These are phyloP conservation scores for Vulpes lagopus DNA, from an alignment of 2,113 vertebrate genomes.

Conservation along the genomic window DNA sequence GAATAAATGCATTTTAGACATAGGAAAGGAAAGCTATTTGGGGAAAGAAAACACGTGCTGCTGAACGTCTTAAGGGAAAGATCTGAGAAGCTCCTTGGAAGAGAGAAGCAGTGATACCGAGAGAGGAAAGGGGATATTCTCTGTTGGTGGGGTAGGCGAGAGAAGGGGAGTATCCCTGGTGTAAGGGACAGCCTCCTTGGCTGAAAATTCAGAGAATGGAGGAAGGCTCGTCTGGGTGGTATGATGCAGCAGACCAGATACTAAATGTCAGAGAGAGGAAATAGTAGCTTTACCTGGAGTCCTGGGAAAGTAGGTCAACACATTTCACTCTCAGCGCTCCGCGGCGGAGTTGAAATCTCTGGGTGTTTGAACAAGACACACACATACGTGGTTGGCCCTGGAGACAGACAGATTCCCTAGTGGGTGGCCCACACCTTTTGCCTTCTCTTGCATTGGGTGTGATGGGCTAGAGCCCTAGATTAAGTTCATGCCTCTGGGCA, in stretches of 20 bases:
- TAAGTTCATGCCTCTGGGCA: constrained; percentile 71
- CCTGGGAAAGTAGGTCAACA: neutral
- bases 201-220: constrained; percentile 48
- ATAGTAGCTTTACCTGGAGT: neutral
- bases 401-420: neutral
- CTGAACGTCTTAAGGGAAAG: constrained; percentile 20
- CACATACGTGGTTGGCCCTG: neutral
- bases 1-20: neutral
- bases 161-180: neutral
- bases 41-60: neutral
- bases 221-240: neutral
- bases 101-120: neutral
- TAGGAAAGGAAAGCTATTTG: constrained; percentile 5
- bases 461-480: constrained; percentile 33
- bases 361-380: neutral
- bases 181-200: neutral
- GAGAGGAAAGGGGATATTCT: neutral
- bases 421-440: constrained; percentile 38
- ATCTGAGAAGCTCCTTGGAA: constrained; percentile 13
- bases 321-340: neutral
- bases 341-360: neutral
- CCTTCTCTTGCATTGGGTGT: neutral
- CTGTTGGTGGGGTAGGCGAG: neutral
- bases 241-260: neutral
- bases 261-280: neutral